A percentile compares a stretch with the other conserved stretches of the same genome.
These are phyloP conservation scores for Notolabrus celidotus DNA, from an alignment of 2,797 vertebrate species.

Conservation along the genomic window DNA sequence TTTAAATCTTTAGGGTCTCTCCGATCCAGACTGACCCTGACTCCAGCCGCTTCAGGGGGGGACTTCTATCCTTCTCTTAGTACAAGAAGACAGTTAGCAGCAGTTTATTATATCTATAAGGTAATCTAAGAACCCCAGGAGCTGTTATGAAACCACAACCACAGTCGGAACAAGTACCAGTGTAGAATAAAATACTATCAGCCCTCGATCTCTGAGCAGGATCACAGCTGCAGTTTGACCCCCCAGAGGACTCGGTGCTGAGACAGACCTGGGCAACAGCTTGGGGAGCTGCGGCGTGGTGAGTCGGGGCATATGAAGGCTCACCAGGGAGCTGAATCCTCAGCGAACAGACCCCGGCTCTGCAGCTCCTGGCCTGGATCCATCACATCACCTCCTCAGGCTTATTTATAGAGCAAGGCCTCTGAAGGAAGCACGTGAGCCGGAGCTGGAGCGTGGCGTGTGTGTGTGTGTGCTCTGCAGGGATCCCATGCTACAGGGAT, in stretches of 20 bases:
- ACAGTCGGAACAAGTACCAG: background rate
- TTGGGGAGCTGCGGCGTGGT: conserved; percentile 7
- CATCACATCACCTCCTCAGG: conserved; percentile 48
- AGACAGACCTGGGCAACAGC: conserved; percentile 36
- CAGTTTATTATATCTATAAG: too few relatives aligned
- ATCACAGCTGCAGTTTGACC: background rate
- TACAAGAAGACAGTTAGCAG: too few relatives aligned
- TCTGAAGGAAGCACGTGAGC: conserved; percentile 53
- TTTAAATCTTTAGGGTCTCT: too few relatives aligned
- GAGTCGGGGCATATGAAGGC: conserved; percentile 46
- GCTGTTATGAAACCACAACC: background rate
- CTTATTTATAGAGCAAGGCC: conserved; percentile 72
- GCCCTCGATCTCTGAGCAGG: too few relatives aligned
- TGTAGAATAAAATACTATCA: background rate
- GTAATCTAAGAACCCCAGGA: too few relatives aligned
- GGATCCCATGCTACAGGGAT: conserved; percentile 63
- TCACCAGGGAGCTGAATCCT: conserved; percentile 34
- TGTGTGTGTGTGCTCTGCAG: conserved; percentile 52
- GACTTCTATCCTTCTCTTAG: too few relatives aligned
- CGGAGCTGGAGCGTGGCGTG: conserved; percentile 22
- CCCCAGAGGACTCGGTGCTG: background rate
- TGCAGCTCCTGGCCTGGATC: conserved; percentile 50
- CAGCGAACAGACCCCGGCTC: conserved; percentile 20
- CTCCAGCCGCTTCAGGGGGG: too few relatives aligned
- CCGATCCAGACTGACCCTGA: too few relatives aligned